Evolutionary conservation across 2,888 invertebrate genomes (phyloP), one percentile per base, ranked within the genome.

Genomic region (Isotomurus palustris): DNA sequence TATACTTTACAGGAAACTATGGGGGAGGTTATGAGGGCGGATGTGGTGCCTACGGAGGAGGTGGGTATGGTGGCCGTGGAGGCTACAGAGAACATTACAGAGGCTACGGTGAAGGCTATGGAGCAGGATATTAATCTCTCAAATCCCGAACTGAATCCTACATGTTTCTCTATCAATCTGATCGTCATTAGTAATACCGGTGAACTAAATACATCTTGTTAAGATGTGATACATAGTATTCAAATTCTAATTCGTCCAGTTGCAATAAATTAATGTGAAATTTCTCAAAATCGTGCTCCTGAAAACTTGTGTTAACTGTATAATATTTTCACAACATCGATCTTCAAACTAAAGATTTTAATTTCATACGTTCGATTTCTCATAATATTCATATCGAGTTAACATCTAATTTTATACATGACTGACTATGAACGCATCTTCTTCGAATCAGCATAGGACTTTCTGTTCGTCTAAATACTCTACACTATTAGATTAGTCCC

Each of bases 41-140:
- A 5, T 49, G 19, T 49, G 28, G 55, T 6, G 55, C 49, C 21
- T 48, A 55, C 41, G 55, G 55, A 24, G 55, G 43, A 1, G 29
- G 49, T 6, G 43, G 43, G 6, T 24, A 17, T 45, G 25, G 27
- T 3, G 24, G 28, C 24, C 32, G 48, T 3, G 55, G 55, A 17
- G 27, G 29, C 22, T 25, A 29, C 22, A 35, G 49, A 6, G 48
- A 45, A 8, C 48, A 48, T n/a, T 47, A 41, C 35, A 52, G 45
- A 10, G 32, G 54, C 19, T 21, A 32, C 12, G 53, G 53, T 45
- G 2, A 19, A 24, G 50, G 50, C 21, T 17, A n/a, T 12, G 55
- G 21, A 17, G 28, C n/a, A n/a, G n/a, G n/a, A n/a, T n/a, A n/a
- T n/a, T n/a, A n/a, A n/a, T n/a, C n/a, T n/a, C n/a, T n/a, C n/a